phyloP scores from a whole-genome alignment of 2,888 invertebrate genomes.

The Dimorphilus gyrociliatus region DNA sequence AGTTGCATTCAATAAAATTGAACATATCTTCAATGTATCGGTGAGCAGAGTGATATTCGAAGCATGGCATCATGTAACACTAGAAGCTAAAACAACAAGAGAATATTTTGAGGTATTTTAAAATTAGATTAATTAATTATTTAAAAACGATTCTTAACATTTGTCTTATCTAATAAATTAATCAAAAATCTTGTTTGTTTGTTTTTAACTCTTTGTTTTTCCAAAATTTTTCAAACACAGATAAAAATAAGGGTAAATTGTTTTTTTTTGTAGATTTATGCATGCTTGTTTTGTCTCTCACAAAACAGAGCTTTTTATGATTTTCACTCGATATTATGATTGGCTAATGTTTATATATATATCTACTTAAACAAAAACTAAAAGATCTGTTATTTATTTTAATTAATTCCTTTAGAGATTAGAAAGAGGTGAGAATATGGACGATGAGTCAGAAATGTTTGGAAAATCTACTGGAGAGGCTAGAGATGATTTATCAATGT shows the following conservation, averaged over 20 bases:
- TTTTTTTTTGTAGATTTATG: no score
- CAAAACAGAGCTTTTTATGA: no score
- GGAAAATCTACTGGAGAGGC: slow-evolving; percentile 33
- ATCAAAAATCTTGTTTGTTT: no score
- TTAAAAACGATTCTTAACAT: no score
- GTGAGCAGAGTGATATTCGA: slow-evolving; percentile 29
- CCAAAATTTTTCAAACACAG: no score
- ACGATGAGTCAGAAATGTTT: slow-evolving; percentile 32
- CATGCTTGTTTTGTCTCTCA: no score
- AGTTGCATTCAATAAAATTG: slow-evolving; percentile 33
- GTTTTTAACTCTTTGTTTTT: no score
- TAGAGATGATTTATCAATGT: slow-evolving; percentile 29
- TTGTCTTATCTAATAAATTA: no score
- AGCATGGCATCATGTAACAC: slow-evolving; percentile 31
- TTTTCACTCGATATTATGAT: no score
- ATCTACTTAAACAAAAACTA: background rate
- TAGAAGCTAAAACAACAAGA: slow-evolving; percentile 29
- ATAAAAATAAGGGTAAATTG: no score
- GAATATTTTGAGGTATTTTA: slow-evolving; percentile 37
- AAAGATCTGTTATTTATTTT: background rate
- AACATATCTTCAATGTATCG: slow-evolving; percentile 26
- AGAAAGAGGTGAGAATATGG: slow-evolving; percentile 35
- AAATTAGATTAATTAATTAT: no score
- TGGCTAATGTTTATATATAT: no score
- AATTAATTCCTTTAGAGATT: slow-evolving; percentile 18